Base-by-base conservation (phyloP, 2,797 vertebrate genomes). In the Darevskia nairensis region DNA sequence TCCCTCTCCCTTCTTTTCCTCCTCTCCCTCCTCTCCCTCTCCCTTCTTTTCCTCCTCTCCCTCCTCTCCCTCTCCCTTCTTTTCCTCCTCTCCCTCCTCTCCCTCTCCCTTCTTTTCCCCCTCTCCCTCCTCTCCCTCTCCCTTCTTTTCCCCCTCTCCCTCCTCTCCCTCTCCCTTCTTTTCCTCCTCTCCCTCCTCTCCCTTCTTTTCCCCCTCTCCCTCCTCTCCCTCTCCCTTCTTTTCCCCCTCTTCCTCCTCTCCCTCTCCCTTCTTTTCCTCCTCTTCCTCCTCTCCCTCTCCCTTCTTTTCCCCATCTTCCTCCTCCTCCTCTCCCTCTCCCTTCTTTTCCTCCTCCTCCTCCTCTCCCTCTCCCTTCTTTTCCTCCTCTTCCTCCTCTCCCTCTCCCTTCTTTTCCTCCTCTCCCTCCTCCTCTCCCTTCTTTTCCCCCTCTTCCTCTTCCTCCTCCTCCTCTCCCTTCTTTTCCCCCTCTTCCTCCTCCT, bases 31-130 rank as follows among this genome's bases (percentile, higher is more conserved):
- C 8, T 6, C 3, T 6, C 39, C 6, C 2, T 44, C 25, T 0
- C 27, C 13, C 9, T 41, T 21, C 19, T 8, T 2, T 13, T 59
- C 32, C 23, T 4, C 32, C 71, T 39, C 15, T 50, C 17, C 5
- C 13, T 44, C 61, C 2, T 17, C 25, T 1, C 39, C 39, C 8
- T 23, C 17, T 0, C 7, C 1, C 3, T n/a, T 2, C 1, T 44
- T 1, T 0, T 44, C 25, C 5, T n/a, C 13, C 5, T 82, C 27
- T 4, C 17, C 29, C 29, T 35, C 8, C 6, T 10, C 27, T 0
- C 1, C 3, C 6, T 9, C 17, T 1, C 2, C 2, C 10, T 10
- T 11, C 10, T 50, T 0, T 10, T 46, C 10, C 2, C 3, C 46
- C 10, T 25, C 4, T 2, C 17, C 17, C 1, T 66, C 21, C 2